A percentile compares a stretch with the other conserved stretches of the same genome.
phyloP scores from a whole-genome alignment of 2,888 invertebrate genomes.

The Rhabditoides inermis region DNA sequence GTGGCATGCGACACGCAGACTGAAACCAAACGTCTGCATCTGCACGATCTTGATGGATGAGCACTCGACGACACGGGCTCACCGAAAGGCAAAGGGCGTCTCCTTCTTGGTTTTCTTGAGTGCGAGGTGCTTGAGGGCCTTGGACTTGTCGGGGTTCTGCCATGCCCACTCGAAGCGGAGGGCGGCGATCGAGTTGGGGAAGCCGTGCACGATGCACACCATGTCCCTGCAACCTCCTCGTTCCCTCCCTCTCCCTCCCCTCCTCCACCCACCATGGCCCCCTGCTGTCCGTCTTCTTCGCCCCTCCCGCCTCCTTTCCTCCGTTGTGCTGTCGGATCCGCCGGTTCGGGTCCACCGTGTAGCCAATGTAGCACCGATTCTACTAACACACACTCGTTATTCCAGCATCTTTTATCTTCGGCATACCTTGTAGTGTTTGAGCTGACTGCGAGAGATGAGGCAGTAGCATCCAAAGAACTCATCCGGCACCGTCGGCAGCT shows the following conservation, averaged over 20 bases:
- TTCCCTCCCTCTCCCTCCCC: too few relatives aligned
- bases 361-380: slow-evolving; percentile 85
- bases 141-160: slow-evolving; percentile 81
- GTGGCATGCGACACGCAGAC: slow-evolving; percentile 69
- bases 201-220: slow-evolving; percentile 87
- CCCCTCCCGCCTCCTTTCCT: slow-evolving; percentile 79
- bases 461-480: slow-evolving; percentile 51
- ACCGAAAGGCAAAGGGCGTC: slow-evolving; percentile 66
- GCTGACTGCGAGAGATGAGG: slow-evolving; percentile 40
- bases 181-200: slow-evolving; percentile 67
- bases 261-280: slow-evolving; percentile 96
- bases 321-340: slow-evolving; percentile 86
- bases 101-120: slow-evolving; percentile 66
- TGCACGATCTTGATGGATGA: background rate
- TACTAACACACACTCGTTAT: slow-evolving; percentile 55
- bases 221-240: slow-evolving; percentile 68
- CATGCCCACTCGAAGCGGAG: slow-evolving; percentile 95
- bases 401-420: background rate
- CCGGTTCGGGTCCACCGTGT: slow-evolving; percentile 82
- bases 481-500: slow-evolving; percentile 16
- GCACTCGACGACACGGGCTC: slow-evolving; percentile 60
- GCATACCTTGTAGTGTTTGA: slow-evolving; percentile 35
- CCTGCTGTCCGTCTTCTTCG: slow-evolving; percentile 74
- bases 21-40: slow-evolving; percentile 55
- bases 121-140: slow-evolving; percentile 66